phyloP scores from a whole-genome alignment of 2,888 invertebrate species.

The Drosophila pullipes region DNA sequence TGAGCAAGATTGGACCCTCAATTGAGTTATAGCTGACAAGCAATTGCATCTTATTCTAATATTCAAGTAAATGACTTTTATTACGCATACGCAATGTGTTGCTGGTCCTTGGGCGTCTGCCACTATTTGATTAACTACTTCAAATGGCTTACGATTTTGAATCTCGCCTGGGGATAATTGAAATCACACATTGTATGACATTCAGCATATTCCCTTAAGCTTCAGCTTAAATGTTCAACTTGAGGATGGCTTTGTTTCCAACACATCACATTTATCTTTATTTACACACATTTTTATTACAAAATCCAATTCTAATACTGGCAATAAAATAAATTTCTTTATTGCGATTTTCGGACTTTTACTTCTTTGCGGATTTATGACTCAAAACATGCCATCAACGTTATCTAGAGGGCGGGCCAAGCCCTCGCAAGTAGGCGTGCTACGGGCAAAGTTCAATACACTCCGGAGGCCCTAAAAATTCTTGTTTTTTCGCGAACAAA shows the following conservation, averaged over 20 bases:
- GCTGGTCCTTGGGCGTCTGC: conserved; percentile 2
- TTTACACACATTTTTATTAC: conserved; percentile 5
- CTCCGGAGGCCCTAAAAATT: conserved; percentile 16
- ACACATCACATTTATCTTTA: not conserved
- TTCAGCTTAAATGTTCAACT: not conserved
- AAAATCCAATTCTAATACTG: not conserved
- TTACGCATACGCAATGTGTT: conserved; percentile 64
- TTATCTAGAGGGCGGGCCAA: conserved; percentile 26
- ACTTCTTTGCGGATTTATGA: conserved; percentile 30
- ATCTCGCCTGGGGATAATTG: conserved; percentile 2
- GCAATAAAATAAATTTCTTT: conserved; percentile 7
- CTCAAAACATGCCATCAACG: conserved; percentile 2
- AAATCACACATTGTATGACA: not conserved
- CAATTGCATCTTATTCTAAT: conserved; percentile 41
- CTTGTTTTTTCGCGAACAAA: conserved; percentile 36
- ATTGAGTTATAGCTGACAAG: conserved; percentile 41
- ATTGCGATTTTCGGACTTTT: conserved; percentile 1
- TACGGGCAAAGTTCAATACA: conserved; percentile 39
- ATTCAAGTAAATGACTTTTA: conserved; percentile 34
- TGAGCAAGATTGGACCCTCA: conserved; percentile 21
- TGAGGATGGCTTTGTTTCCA: not conserved
- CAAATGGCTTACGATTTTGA: conserved; percentile 6
- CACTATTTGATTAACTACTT: conserved; percentile 60
- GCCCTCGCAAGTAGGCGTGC: conserved; percentile 22
- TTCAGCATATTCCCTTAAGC: not conserved